These are phyloP conservation scores for Antidorcas marsupialis DNA, from an alignment of 2,113 vertebrate genomes.

Conservation along the genomic window DNA sequence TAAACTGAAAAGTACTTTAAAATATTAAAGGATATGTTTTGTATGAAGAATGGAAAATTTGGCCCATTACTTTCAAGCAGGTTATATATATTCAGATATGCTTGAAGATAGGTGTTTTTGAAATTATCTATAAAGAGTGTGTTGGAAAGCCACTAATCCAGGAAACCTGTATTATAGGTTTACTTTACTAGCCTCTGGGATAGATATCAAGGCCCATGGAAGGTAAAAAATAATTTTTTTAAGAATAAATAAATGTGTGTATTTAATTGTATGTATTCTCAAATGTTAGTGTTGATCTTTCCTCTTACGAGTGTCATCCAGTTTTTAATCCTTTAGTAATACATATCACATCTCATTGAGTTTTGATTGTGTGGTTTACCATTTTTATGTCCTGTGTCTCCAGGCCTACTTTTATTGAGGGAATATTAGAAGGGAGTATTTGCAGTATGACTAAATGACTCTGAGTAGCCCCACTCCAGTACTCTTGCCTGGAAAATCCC, in stretches of 20 bases:
- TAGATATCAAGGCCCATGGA: neutral
- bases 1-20: neutral
- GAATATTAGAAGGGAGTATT: neutral
- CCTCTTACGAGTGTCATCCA: neutral
- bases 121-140: neutral
- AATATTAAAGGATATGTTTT: neutral
- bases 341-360: neutral
- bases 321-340: slow-evolving; percentile 5
- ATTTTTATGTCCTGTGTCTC: neutral
- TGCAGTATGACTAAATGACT: neutral
- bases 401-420: neutral
- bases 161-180: neutral
- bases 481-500: too few relatives aligned
- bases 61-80: neutral
- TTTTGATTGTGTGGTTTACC: neutral
- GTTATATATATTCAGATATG: neutral
- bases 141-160: neutral
- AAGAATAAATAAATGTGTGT: neutral
- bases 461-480: neutral
- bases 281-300: neutral
- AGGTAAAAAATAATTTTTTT: neutral
- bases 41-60: neutral
- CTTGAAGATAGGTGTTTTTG: neutral
- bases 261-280: neutral
- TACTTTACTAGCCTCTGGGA: neutral